Percentiles rank a stretch among this genome's conserved stretches.
Conservation (phyloP, 2,888 invertebrate species). For the Empis stercorea region DNA sequence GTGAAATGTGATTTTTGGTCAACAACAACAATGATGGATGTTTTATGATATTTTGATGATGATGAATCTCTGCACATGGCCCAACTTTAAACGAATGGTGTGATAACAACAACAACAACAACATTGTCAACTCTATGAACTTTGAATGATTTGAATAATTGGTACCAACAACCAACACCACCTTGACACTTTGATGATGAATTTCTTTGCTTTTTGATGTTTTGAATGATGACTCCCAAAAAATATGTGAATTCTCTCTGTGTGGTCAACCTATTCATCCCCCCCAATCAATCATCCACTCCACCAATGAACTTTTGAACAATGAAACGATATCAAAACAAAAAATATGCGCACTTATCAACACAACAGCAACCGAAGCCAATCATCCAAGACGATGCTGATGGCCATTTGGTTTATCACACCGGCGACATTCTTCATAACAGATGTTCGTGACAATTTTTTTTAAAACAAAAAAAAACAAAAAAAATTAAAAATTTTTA, state of each 20-base stretch:
- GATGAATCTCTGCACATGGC: slow-evolving; percentile 17
- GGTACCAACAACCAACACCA: slow-evolving; percentile 10
- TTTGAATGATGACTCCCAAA: not conserved
- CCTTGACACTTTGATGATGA: too few relatives aligned
- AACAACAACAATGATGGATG: slow-evolving; percentile 9
- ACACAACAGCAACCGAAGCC: slow-evolving; percentile 41
- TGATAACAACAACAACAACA: not conserved
- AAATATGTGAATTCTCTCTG: slow-evolving; percentile 6
- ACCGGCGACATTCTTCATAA: slow-evolving; percentile 97
- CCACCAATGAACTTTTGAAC: slow-evolving; percentile 8
- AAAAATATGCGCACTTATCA: slow-evolving; percentile 16
- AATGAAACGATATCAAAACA: slow-evolving; percentile 12
- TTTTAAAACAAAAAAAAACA: slow-evolving; percentile 20
- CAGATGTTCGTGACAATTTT: slow-evolving; percentile 92
- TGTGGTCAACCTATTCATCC: not conserved
- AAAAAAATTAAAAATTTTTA: slow-evolving; percentile 11
- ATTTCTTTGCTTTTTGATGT: slow-evolving; percentile 1
- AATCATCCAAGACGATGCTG: slow-evolving; percentile 97
- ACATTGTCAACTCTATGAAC: not conserved
- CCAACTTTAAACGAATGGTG: too few relatives aligned
- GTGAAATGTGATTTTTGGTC: slow-evolving; percentile 5
- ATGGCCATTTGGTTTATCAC: slow-evolving; percentile 99
- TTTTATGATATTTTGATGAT: slow-evolving; percentile 18
- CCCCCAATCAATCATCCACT: not conserved
- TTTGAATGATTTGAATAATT: slow-evolving; percentile 1